Conservation (phyloP, 2,797 vertebrate species). For the Channallabes apus region DNA sequence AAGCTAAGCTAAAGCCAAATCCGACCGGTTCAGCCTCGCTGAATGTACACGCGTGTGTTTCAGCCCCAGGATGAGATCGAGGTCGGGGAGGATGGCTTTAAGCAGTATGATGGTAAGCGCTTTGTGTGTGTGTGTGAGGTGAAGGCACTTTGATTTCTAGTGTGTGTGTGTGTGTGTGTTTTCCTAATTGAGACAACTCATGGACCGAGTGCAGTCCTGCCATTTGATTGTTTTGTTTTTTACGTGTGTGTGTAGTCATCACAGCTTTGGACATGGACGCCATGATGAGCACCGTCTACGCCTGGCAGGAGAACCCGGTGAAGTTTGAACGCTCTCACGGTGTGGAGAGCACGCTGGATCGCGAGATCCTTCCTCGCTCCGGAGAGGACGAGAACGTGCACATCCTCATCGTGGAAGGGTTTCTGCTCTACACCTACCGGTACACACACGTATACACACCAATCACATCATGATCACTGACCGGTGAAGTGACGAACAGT, state of each 20-base stretch:
- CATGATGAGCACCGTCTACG: slow-evolving; percentile 90
- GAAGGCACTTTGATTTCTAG: slow-evolving; percentile 44
- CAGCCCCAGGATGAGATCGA: slow-evolving; percentile 93
- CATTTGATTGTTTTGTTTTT: slow-evolving; percentile 18
- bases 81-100: slow-evolving; percentile 92
- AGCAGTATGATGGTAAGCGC: slow-evolving; percentile 94
- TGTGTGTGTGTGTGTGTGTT: slow-evolving; percentile 64
- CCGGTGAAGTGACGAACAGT: too few species aligned
- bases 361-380: slow-evolving; percentile 64
- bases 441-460: slow-evolving; percentile 51
- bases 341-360: slow-evolving; percentile 80
- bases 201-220: slow-evolving; percentile 18
- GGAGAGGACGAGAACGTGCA: slow-evolving; percentile 72
- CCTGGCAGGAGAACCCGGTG: slow-evolving; percentile 86
- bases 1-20: slow-evolving; percentile 1
- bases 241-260: slow-evolving; percentile 72
- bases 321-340: slow-evolving; percentile 95
- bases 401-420: slow-evolving; percentile 91
- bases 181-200: not conserved
- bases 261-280: slow-evolving; percentile 89
- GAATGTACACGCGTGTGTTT: slow-evolving; percentile 79
- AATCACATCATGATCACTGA: too few species aligned
- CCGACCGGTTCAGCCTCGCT: slow-evolving; percentile 43
- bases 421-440: slow-evolving; percentile 88
- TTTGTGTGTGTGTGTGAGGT: slow-evolving; percentile 60